phyloP scores from a whole-genome alignment of 2,113 vertebrate species.

The Phrynosoma platyrhinos region DNA sequence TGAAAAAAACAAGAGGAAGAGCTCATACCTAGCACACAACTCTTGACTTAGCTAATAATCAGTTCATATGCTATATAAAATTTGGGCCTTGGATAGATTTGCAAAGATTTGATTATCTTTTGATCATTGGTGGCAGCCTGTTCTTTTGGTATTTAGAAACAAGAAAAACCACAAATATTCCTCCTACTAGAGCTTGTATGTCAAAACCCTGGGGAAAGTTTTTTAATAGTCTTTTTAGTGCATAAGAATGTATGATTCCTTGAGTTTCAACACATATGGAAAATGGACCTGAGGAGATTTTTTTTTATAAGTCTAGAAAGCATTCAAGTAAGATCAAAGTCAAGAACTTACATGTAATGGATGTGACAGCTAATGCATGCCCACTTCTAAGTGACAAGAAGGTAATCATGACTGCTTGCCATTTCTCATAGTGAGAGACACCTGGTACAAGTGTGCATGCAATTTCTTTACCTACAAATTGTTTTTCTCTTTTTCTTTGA shows the following conservation, averaged over 20 bases:
- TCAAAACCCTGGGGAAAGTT: slow-evolving; percentile 6
- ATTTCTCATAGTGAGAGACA: slow-evolving; percentile 58
- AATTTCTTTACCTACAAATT: slow-evolving; percentile 72
- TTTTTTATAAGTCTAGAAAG: slow-evolving; percentile 28
- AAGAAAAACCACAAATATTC: not conserved
- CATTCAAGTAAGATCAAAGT: slow-evolving; percentile 59
- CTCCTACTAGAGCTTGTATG: slow-evolving; percentile 41
- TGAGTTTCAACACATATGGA: not conserved
- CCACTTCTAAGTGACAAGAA: slow-evolving; percentile 57
- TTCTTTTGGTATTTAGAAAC: slow-evolving; percentile 36
- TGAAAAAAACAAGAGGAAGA: not conserved
- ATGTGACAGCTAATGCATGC: slow-evolving; percentile 37
- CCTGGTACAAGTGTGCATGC: slow-evolving; percentile 59
- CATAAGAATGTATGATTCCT: not conserved
- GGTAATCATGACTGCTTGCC: slow-evolving; percentile 69
- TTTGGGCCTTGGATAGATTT: not conserved
- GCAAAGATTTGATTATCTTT: not conserved
- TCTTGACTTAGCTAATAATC: not conserved
- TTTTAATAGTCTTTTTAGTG: not conserved
- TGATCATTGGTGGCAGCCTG: not conserved
- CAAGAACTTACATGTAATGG: slow-evolving; percentile 44
- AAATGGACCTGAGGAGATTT: not conserved
- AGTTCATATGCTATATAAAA: not conserved
- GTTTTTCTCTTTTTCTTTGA: slow-evolving; percentile 67
- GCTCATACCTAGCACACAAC: not conserved